Evolutionary conservation across 2,113 vertebrate species (phyloP).

Genomic region (Lycocorax pyrrhopterus): DNA sequence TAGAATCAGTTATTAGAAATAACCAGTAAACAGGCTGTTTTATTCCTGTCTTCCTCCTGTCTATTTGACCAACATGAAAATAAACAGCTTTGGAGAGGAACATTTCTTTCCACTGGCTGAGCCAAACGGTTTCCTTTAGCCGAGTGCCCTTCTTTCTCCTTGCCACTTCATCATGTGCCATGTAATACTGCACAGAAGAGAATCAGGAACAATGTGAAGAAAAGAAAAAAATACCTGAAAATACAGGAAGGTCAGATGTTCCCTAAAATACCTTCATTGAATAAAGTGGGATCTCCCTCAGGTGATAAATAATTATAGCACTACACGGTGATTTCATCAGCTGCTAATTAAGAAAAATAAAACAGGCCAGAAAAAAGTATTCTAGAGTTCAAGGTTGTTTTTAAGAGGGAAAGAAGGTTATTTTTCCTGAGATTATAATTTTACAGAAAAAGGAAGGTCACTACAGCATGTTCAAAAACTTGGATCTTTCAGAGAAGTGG

Average conservation of each 20-base stretch:
- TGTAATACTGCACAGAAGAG: not conserved
- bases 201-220: not conserved
- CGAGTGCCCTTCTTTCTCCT: not conserved
- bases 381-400: slow-evolving; percentile 28
- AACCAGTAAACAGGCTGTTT: not conserved
- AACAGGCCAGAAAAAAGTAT: not conserved
- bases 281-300: not conserved
- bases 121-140: not conserved
- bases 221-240: not conserved
- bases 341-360: slow-evolving; percentile 53
- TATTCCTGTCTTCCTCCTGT: not conserved
- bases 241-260: not conserved
- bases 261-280: slow-evolving; percentile 12
- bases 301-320: slow-evolving; percentile 48
- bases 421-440: not conserved
- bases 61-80: not conserved
- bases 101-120: not conserved
- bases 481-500: not conserved
- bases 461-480: not conserved
- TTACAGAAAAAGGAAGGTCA: not conserved
- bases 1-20: not conserved
- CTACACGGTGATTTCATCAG: not conserved
- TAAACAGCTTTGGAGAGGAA: not conserved
- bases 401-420: not conserved
- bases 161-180: not conserved